These are phyloP conservation scores for Cephus runcator DNA, from an alignment of 2,888 invertebrate species.

Conservation along the genomic window DNA sequence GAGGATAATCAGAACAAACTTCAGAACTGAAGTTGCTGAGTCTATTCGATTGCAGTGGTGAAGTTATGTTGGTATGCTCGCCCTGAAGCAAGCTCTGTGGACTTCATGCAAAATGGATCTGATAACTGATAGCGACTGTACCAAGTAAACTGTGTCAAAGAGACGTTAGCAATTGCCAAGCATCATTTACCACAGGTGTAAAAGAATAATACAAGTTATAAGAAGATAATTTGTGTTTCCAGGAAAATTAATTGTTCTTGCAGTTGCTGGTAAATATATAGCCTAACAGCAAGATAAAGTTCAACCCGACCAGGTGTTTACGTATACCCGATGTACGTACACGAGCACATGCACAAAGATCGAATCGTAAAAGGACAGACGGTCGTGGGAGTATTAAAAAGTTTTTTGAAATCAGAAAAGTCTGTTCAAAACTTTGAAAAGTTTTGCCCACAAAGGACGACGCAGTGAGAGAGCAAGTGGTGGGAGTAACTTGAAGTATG, in stretches of 20 bases:
- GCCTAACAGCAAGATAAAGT: neutral
- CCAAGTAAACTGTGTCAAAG: neutral
- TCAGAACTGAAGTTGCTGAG: too few relatives aligned
- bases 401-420: constrained; percentile 9
- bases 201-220: neutral
- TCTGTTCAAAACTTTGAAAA: constrained; percentile 15
- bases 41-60: too few relatives aligned
- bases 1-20: too few relatives aligned
- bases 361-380: neutral
- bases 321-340: neutral
- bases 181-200: neutral
- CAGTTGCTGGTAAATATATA: neutral
- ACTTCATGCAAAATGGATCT: too few relatives aligned
- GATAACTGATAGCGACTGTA: too few relatives aligned
- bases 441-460: neutral
- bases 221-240: neutral
- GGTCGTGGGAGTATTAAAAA: constrained; percentile 21
- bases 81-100: too few relatives aligned
- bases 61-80: too few relatives aligned
- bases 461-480: neutral
- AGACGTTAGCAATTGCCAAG: neutral
- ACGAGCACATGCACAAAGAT: neutral
- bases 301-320: neutral
- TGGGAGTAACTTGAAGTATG: neutral
- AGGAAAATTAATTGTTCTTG: neutral